A percentile compares a stretch with the other conserved stretches of the same genome.
These are phyloP conservation scores for Thinocorus orbignyianus DNA, from an alignment of 2,113 vertebrate genomes.

Conservation along the genomic window DNA sequence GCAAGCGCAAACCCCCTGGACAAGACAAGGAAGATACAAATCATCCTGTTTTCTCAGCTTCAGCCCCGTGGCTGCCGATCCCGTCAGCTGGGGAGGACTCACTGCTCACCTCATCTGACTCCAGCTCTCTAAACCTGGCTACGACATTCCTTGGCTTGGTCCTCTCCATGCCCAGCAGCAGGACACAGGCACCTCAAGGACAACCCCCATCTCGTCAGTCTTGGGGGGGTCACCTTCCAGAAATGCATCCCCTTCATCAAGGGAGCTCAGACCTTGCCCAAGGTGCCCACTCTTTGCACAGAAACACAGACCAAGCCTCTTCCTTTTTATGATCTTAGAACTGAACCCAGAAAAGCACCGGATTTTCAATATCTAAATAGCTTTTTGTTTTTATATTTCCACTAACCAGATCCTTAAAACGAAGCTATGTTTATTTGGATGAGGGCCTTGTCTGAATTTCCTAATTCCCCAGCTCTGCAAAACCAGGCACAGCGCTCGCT, in stretches of 20 bases:
- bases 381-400: not conserved
- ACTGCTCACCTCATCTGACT: not conserved
- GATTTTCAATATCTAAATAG: not conserved
- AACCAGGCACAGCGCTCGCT: not conserved
- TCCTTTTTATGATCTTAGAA: not conserved
- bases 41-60: not conserved
- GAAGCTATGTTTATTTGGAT: not conserved
- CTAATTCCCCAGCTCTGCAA: not conserved
- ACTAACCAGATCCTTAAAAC: not conserved
- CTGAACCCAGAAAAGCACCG: not conserved
- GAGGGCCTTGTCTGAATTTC: not conserved
- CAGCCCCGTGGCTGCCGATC: not conserved
- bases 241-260: fast-evolving
- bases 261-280: not conserved
- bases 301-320: not conserved
- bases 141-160: not conserved
- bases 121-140: not conserved
- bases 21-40: not conserved
- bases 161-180: not conserved
- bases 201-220: not conserved
- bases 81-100: not conserved
- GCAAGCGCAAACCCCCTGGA: not conserved
- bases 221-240: not conserved
- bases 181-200: not conserved
- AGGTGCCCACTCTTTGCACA: not conserved